Evolutionary conservation across 2,888 invertebrate species (phyloP).

Genomic region (Mimachlamys varia): DNA sequence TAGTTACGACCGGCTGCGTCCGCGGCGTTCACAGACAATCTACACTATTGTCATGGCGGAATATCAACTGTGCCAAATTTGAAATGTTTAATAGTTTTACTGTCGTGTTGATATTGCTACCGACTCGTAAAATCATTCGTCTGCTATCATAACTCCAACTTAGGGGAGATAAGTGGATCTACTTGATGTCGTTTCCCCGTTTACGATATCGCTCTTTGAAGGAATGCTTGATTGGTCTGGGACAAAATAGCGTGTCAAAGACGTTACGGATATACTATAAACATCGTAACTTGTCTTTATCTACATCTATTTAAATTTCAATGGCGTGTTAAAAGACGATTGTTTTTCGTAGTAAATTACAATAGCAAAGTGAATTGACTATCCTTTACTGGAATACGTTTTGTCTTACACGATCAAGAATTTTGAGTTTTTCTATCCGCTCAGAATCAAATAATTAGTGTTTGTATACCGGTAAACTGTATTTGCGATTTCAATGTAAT

Average conservation of each 20-base stretch:
- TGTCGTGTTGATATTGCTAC: neutral
- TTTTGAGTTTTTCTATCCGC: no score
- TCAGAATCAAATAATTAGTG: no score
- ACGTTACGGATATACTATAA: neutral
- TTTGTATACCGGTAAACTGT: no score
- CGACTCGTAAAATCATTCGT: neutral
- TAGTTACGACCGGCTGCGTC: neutral
- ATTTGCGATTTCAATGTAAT: no score
- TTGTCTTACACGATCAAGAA: no score
- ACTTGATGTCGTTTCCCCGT: neutral
- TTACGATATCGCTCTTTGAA: neutral
- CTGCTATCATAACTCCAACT: neutral
- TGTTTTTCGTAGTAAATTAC: no score
- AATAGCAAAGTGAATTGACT: no score
- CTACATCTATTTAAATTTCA: no score
- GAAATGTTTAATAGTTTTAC: conserved; percentile 10
- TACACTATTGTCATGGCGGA: neutral
- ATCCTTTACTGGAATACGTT: no score
- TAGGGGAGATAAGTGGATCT: neutral
- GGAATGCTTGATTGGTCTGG: neutral
- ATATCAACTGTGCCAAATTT: conserved; percentile 1
- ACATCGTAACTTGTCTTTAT: neutral
- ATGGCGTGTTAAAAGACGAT: no score
- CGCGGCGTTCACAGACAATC: neutral
- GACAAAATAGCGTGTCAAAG: neutral